Conservation (phyloP, 2,113 vertebrate genomes). For the Pyxicephalus adspersus region DNA sequence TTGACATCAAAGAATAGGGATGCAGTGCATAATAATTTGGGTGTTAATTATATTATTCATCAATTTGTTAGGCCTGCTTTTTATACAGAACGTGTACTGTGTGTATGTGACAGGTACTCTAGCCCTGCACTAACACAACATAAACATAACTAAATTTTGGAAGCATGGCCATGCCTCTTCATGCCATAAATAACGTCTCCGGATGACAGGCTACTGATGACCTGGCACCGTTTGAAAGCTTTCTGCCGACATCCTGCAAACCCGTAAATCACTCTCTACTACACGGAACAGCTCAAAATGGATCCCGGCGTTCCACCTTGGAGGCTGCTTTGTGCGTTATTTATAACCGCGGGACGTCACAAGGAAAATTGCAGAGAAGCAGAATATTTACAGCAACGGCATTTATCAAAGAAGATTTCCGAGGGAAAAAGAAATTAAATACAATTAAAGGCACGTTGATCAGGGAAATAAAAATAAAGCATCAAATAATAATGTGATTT, state of each 20-base stretch:
- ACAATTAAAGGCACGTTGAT: conserved; percentile 61
- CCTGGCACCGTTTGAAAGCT: conserved; percentile 80
- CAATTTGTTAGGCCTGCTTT: too few species aligned
- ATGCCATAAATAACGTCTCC: conserved; percentile 83
- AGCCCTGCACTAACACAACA: conserved; percentile 77
- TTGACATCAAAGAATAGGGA: too few species aligned
- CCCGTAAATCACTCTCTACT: conserved; percentile 85
- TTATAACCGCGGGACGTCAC: conserved; percentile 78
- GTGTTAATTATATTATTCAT: too few species aligned
- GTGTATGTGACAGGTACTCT: too few species aligned
- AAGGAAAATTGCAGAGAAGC: conserved; percentile 76
- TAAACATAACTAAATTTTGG: conserved; percentile 81
- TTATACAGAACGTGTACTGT: too few species aligned
- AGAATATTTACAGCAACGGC: conserved; percentile 74
- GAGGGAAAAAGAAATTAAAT: conserved; percentile 60
- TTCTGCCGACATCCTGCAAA: conserved; percentile 85
- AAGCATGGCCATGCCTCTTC: conserved; percentile 72
- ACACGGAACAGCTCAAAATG: conserved; percentile 85
- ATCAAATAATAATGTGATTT: too few species aligned
- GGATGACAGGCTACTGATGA: conserved; percentile 83
- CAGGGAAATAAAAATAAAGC: too few species aligned
- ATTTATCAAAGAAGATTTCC: conserved; percentile 72
- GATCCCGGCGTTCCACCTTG: conserved; percentile 83
- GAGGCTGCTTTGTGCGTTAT: conserved; percentile 86
- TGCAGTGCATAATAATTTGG: too few species aligned